phyloP scores from a whole-genome alignment of 2,888 invertebrate genomes.

The Acleris holmiana region DNA sequence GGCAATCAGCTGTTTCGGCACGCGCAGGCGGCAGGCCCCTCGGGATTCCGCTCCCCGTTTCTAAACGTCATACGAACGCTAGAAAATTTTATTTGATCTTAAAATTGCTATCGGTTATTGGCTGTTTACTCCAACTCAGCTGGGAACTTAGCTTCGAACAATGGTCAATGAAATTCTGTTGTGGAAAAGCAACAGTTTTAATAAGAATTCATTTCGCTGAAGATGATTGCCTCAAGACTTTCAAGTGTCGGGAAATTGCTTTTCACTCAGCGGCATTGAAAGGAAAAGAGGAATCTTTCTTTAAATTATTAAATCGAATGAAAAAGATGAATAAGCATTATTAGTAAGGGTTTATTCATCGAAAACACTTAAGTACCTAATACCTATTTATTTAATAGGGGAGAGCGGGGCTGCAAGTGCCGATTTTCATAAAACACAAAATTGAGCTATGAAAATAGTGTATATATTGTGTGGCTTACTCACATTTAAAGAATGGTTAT shows the following conservation, averaged over 20 bases:
- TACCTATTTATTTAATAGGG: too few relatives aligned
- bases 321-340: too few relatives aligned
- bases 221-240: slow-evolving; percentile 1
- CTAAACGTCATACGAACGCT: slow-evolving; percentile 39
- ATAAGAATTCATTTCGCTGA: slow-evolving; percentile 6
- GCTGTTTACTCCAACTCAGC: slow-evolving; percentile 21
- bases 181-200: not conserved
- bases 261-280: not conserved
- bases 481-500: too few relatives aligned
- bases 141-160: slow-evolving; percentile 4
- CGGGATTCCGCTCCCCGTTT: slow-evolving; percentile 58
- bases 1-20: slow-evolving; percentile 83
- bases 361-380: not conserved
- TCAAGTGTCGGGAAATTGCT: slow-evolving; percentile 2
- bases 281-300: not conserved
- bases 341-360: too few relatives aligned
- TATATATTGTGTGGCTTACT: too few relatives aligned
- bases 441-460: too few relatives aligned
- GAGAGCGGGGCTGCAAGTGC: too few relatives aligned
- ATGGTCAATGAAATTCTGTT: slow-evolving; percentile 17
- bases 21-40: slow-evolving; percentile 72
- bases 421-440: too few relatives aligned
- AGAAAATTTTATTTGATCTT: slow-evolving; percentile 67
- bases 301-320: not conserved
- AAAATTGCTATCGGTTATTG: slow-evolving; percentile 51